Conservation (phyloP, 2,113 vertebrate genomes). For the Helogale parvula region DNA sequence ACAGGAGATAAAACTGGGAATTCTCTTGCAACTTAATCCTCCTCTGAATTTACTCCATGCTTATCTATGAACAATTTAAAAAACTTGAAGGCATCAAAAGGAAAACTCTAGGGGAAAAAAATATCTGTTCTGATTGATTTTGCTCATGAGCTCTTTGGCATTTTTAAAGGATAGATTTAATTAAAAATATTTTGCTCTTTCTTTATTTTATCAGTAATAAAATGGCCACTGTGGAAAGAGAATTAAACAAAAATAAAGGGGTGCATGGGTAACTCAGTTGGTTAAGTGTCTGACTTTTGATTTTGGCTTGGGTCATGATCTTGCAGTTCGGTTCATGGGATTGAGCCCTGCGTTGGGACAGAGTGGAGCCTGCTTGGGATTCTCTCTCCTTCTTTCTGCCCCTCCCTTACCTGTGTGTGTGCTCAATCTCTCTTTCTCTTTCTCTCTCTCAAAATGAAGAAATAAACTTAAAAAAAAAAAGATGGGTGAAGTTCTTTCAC, state of each 20-base stretch:
- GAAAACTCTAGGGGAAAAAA: background rate
- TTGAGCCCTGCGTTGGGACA: no score
- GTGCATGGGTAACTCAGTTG: no score
- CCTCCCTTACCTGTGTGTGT: no score
- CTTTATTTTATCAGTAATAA: background rate
- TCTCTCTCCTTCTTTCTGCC: no score
- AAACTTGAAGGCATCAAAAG: background rate
- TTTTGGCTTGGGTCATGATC: no score
- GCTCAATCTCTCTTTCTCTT: no score
- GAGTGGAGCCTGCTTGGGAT: no score
- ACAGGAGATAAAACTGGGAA: slow-evolving; percentile 15
- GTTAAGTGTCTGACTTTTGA: no score
- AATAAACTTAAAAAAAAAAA: background rate
- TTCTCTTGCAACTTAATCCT: slow-evolving; percentile 21
- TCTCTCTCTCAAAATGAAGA: no score
- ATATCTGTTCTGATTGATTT: background rate
- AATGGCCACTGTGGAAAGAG: background rate
- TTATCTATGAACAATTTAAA: slow-evolving; percentile 30
- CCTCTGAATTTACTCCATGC: background rate
- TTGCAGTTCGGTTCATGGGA: no score
- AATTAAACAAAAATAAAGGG: background rate
- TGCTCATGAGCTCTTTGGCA: background rate
- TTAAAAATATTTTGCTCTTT: background rate
- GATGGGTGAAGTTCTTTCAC: background rate
- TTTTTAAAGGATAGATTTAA: slow-evolving; percentile 34